Base-by-base conservation (phyloP, 2,888 invertebrate species). In the Trichopoda pennipes region DNA sequence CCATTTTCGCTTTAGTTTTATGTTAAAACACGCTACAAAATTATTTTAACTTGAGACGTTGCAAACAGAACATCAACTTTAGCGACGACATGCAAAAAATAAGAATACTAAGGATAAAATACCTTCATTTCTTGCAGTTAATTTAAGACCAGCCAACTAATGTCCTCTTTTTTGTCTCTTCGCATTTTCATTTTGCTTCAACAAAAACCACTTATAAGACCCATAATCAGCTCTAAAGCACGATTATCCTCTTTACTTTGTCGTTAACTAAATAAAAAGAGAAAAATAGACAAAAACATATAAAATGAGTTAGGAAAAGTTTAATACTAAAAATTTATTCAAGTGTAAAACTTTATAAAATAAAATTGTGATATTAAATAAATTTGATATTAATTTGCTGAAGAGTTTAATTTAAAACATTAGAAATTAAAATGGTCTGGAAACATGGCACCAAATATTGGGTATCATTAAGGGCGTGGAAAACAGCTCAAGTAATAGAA, bases 141-240 rank as follows among this genome's bases (percentile, higher is more conserved):
- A 74, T 73, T 81, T 74, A 76, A 75, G 56, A 73, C 75, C 72
- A 66, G 42, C 42, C 66, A 75, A 61, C 66, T 82, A 79, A 79
- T 79, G 75, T 76, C 68, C 75, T 75, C 66, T 73, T 74, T 69
- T 69, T 35, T 21, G 42, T 44, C 32, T 4, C 35, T 73, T 17
- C 61, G 21, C 55, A 23, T 58, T 42, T 56, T 70, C 47, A 17
- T 42, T 82, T 56, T 63, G 47, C 61, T 69, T 63, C 12, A n/a
- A 53, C 77, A 51, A 51, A 78, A 69, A 61, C 79, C 72, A 70
- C 79, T 82, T 75, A 68, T 75, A 79, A 82, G 47, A 82, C 42
- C 82, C 75, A 68, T 82, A 82, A 82, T 82, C 79, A 82, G 82
- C 75, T 82, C 75, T 72, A 79, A 82, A 79, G 82, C 82, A 82